These are phyloP conservation scores for Zosterops lateralis DNA, from an alignment of 2,113 vertebrate genomes.

Conservation along the genomic window DNA sequence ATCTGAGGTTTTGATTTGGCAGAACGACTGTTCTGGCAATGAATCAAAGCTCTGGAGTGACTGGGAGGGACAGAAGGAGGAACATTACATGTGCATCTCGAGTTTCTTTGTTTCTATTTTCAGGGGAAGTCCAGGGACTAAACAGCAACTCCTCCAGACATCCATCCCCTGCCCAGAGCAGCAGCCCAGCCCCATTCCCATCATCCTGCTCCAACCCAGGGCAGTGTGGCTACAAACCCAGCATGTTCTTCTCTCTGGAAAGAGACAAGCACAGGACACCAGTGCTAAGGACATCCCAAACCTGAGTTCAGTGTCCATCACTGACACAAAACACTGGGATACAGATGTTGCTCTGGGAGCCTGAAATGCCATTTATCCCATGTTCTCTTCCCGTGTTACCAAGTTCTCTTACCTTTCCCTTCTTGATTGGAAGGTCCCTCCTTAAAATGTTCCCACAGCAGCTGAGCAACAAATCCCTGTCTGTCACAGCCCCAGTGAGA, in stretches of 20 bases:
- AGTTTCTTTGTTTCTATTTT: constrained; percentile 42
- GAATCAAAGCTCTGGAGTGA: neutral
- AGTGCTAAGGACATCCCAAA: neutral
- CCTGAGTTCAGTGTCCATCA: rapidly evolving
- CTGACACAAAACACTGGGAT: neutral
- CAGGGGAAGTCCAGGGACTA: neutral
- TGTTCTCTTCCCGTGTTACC: neutral
- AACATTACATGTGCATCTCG: neutral
- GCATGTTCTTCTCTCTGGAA: neutral
- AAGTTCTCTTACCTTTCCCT: neutral
- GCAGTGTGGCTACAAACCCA: neutral
- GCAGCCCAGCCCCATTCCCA: neutral
- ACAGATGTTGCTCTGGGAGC: neutral
- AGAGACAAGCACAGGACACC: neutral
- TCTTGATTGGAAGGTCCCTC: neutral
- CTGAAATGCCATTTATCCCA: no score
- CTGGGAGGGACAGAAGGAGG: neutral
- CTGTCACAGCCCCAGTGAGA: neutral
- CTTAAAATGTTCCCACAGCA: neutral
- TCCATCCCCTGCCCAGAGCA: neutral
- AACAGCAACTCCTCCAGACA: neutral
- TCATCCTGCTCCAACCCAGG: neutral
- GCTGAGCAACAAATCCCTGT: neutral
- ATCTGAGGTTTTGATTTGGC: constrained; percentile 14
- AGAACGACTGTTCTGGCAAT: neutral